Evolutionary conservation across 2,797 vertebrate species (phyloP).

Genomic region (Clarias fuscus): DNA sequence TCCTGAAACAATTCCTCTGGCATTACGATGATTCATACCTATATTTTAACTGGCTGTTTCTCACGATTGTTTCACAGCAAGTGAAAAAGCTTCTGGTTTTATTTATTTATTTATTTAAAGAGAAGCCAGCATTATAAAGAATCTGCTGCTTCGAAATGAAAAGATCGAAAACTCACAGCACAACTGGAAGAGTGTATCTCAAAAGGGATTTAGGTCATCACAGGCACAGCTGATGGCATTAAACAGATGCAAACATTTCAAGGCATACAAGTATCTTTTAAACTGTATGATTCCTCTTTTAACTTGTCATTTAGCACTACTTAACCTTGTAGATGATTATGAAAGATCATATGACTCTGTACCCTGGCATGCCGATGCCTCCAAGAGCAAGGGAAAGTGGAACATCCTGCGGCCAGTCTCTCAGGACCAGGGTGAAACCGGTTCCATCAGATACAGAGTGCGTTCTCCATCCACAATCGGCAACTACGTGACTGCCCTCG

Average conservation of each 20-base stretch:
- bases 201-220: neutral
- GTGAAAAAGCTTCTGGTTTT: neutral
- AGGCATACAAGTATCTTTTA: neutral
- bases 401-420: conserved; percentile 80
- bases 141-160: neutral
- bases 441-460: conserved; percentile 79
- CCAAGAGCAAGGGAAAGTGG: conserved; percentile 85
- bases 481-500: conserved; percentile 73
- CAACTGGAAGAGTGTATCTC: conserved; percentile 2
- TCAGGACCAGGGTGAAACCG: conserved; percentile 66
- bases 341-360: neutral
- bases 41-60: neutral
- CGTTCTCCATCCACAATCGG: conserved; percentile 80
- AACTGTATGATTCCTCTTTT: neutral
- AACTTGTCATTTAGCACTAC: no score
- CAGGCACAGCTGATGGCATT: neutral
- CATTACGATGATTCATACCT: neutral
- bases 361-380: conserved; percentile 89
- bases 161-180: neutral
- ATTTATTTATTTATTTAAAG: neutral
- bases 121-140: neutral
- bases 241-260: neutral
- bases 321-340: neutral
- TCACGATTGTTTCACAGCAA: neutral
- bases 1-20: neutral